Conservation (phyloP, 1,140 invertebrate species). For the Carposina sasakii region DNA sequence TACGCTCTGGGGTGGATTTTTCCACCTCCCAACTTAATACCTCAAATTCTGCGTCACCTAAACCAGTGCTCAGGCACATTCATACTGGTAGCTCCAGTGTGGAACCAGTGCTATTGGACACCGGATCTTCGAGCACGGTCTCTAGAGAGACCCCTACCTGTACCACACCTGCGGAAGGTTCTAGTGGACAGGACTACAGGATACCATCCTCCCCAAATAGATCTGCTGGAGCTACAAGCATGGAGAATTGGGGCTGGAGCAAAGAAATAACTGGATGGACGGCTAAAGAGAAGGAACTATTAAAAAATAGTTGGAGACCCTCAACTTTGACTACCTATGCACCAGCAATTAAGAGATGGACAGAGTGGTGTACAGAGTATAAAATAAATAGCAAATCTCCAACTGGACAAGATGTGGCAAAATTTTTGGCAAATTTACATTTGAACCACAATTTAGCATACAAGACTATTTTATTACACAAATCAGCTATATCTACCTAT, state of each 20-base stretch:
- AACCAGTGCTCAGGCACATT: constrained; percentile 18
- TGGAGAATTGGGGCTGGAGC: constrained; percentile 3
- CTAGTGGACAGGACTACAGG: neutral
- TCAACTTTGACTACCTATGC: neutral
- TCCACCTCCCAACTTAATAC: constrained; percentile 29
- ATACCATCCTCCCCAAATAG: neutral
- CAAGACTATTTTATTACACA: neutral
- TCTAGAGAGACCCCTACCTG: no score
- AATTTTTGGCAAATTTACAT: neutral
- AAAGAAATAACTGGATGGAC: neutral
- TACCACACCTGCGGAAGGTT: no score
- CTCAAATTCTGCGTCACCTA: constrained; percentile 24
- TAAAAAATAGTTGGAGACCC: neutral
- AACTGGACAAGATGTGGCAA: neutral
- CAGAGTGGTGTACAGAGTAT: neutral
- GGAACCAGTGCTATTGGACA: constrained; percentile 7
- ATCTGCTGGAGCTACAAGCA: neutral
- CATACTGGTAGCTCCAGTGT: constrained; percentile 6
- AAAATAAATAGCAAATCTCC: neutral
- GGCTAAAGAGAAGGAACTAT: neutral
- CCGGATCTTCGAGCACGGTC: no score
- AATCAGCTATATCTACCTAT: neutral
- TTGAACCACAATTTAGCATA: neutral
- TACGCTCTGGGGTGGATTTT: constrained; percentile 32
- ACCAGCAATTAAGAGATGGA: neutral